A percentile compares a stretch with the other conserved stretches of the same genome.
These are phyloP conservation scores for Wiebesia pumilae DNA, from an alignment of 1,140 invertebrate genomes.

Conservation along the genomic window DNA sequence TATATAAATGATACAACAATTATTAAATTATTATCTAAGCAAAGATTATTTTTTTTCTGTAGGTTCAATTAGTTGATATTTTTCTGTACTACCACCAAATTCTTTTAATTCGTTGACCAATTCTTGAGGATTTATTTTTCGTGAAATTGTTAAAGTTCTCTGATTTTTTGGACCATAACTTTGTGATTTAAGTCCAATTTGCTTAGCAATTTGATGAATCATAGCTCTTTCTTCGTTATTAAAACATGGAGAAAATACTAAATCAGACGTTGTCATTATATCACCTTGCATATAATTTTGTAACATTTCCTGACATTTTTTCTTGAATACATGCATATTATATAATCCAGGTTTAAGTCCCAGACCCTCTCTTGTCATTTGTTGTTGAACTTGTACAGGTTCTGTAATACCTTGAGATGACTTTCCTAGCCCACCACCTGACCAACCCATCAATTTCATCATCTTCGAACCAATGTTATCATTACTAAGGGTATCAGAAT, in stretches of 20 bases:
- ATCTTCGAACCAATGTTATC: conserved; percentile 81
- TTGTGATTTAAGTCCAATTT: conserved; percentile 68
- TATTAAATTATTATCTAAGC: not conserved
- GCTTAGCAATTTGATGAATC: conserved; percentile 77
- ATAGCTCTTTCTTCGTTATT: conserved; percentile 81
- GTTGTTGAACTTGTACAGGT: conserved; percentile 76
- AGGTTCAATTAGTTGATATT: conserved; percentile 68
- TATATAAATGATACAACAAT: not conserved
- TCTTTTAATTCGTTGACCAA: conserved; percentile 63
- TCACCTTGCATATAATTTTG: conserved; percentile 75
- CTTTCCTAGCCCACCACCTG: conserved; percentile 84
- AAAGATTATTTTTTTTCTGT: conserved; percentile 34
- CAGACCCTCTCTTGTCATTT: conserved; percentile 65
- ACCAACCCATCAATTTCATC: conserved; percentile 88
- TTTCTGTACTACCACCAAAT: conserved; percentile 64
- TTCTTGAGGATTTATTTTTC: conserved; percentile 63
- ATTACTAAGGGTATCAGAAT: conserved; percentile 50
- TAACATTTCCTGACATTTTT: conserved; percentile 62
- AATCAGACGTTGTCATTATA: conserved; percentile 75
- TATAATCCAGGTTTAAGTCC: conserved; percentile 64
- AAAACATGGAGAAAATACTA: conserved; percentile 83
- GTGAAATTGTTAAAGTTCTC: conserved; percentile 64
- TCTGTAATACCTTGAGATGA: conserved; percentile 81
- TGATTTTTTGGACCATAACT: conserved; percentile 65
- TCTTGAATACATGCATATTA: conserved; percentile 67